Conservation (phyloP, 2,888 invertebrate genomes). For the Tenodera sinensis region DNA sequence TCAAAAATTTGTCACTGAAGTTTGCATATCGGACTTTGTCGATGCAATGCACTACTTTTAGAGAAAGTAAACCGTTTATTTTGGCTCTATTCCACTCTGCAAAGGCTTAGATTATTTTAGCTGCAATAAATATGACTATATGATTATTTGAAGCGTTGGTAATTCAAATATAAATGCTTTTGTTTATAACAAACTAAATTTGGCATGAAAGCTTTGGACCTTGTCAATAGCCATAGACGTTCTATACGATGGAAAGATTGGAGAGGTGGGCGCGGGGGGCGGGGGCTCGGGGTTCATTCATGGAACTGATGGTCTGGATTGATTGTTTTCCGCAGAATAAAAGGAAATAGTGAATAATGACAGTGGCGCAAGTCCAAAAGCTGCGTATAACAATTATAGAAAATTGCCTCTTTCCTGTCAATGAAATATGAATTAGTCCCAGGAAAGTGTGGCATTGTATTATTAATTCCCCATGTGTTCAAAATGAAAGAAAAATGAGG, state of each 20-base stretch:
- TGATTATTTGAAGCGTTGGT: too few relatives aligned
- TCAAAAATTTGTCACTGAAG: too few relatives aligned
- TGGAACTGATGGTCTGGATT: not conserved
- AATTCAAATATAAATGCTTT: too few relatives aligned
- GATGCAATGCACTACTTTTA: too few relatives aligned
- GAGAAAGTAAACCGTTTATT: too few relatives aligned
- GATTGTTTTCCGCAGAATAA: not conserved
- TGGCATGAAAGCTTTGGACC: not conserved
- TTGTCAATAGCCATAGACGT: not conserved
- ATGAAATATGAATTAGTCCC: not conserved
- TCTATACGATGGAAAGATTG: too few relatives aligned
- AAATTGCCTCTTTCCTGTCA: not conserved
- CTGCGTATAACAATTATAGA: not conserved
- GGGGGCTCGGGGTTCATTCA: too few relatives aligned
- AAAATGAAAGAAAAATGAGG: not conserved
- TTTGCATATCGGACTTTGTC: too few relatives aligned
- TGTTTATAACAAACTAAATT: not conserved
- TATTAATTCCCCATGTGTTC: not conserved
- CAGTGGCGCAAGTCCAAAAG: not conserved
- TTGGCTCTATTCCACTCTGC: too few relatives aligned
- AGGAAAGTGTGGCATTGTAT: not conserved
- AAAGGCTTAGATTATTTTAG: too few relatives aligned
- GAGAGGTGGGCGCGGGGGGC: too few relatives aligned
- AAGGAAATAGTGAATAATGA: not conserved
- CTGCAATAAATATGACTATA: too few relatives aligned